These are phyloP conservation scores for Tillus elongatus DNA, from an alignment of 2,888 invertebrate genomes.

Conservation along the genomic window DNA sequence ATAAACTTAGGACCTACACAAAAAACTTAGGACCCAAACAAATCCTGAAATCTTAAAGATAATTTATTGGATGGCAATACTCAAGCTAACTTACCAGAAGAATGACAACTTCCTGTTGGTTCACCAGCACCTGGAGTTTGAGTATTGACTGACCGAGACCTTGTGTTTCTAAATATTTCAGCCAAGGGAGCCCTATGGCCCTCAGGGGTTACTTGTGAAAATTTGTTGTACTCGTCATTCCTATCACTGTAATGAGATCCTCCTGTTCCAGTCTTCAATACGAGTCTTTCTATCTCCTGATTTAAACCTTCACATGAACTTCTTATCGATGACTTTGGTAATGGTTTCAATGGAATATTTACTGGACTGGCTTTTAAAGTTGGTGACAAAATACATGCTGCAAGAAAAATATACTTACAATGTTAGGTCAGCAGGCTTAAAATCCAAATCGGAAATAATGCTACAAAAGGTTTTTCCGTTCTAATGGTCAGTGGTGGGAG, in stretches of 20 bases:
- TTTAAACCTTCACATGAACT: conserved; percentile 81
- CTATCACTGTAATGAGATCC: conserved; percentile 32
- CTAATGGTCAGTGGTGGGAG: no score
- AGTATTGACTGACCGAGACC: conserved; percentile 64
- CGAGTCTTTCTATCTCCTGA: conserved; percentile 76
- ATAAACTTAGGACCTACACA: no score
- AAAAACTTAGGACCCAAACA: no score
- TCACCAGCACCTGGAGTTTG: conserved; percentile 68
- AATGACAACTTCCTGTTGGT: conserved; percentile 57
- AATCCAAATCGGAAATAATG: no score
- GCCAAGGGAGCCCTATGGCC: conserved; percentile 78
- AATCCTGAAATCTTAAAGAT: no score
- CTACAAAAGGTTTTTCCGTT: no score
- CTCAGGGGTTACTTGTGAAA: conserved; percentile 65
- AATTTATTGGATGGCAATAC: conserved; percentile 4
- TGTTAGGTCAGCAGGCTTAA: no score
- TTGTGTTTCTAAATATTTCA: conserved; percentile 52
- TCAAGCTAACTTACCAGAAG: conserved; percentile 53
- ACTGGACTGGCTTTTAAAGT: conserved; percentile 47
- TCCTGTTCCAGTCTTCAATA: conserved; percentile 48
- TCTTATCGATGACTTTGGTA: conserved; percentile 60
- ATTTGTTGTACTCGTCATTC: conserved; percentile 41
- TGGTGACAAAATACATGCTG: conserved; percentile 31
- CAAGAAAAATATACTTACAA: no score
- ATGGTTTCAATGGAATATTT: conserved; percentile 49